A percentile compares a stretch with the other conserved stretches of the same genome.
phyloP scores from a whole-genome alignment of 53 echinoderm and acorn worm genomes.

The Pentamera pediparva region DNA sequence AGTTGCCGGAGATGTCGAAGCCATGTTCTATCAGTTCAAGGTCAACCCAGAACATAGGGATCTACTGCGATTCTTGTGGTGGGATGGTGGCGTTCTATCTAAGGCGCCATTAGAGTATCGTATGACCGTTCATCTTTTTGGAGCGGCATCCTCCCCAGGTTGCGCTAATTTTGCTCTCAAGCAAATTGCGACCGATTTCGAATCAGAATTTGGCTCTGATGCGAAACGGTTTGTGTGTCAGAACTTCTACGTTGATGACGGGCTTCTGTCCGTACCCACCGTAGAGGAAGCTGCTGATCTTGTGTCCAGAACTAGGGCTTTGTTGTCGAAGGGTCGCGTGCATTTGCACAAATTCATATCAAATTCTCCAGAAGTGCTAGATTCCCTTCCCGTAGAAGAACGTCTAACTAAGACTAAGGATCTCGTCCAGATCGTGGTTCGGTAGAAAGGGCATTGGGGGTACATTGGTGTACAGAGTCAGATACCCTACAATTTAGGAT shows the following conservation, averaged over 20 bases:
- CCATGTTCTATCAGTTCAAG: slow-evolving; percentile 34
- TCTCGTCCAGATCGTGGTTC: slow-evolving; percentile 3
- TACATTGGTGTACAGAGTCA: slow-evolving; percentile 42
- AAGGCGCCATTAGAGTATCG: slow-evolving; percentile 28
- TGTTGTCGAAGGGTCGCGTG: slow-evolving; percentile 42
- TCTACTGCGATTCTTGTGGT: slow-evolving; percentile 46
- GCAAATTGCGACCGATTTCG: slow-evolving; percentile 29
- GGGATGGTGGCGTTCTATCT: slow-evolving; percentile 32
- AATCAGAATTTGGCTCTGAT: background rate
- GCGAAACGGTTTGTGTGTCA: background rate
- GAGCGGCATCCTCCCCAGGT: slow-evolving; percentile 46
- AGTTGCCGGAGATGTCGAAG: slow-evolving; percentile 12
- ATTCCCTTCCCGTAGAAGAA: slow-evolving; percentile 39
- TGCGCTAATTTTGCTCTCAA: slow-evolving; percentile 46
- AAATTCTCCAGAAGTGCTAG: slow-evolving; percentile 37
- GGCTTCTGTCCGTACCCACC: slow-evolving; percentile 36
- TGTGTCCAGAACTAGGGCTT: slow-evolving; percentile 11
- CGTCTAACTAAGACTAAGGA: slow-evolving; percentile 6
- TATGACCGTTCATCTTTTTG: slow-evolving; percentile 59
- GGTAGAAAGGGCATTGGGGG: slow-evolving; percentile 38
- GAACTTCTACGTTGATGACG: slow-evolving; percentile 63
- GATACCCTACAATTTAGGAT: slow-evolving; percentile 41
- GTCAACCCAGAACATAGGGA: slow-evolving; percentile 28
- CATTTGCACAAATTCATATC: slow-evolving; percentile 54
- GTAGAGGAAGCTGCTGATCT: slow-evolving; percentile 39